Conservation (phyloP, 2,113 vertebrate genomes). For the Tetrao urogallus region DNA sequence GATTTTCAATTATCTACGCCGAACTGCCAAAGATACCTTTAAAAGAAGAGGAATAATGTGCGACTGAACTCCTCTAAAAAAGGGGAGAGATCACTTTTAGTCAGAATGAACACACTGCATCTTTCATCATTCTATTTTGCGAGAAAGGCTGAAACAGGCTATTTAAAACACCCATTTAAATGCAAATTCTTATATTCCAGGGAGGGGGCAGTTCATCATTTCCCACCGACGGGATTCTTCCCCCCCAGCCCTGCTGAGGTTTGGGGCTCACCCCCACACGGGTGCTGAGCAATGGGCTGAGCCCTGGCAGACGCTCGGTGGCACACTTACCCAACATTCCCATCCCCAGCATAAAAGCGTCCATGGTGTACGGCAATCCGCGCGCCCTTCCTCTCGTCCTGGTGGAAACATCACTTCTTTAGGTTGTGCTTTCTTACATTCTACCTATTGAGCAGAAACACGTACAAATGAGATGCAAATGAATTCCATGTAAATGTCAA, state of each 20-base stretch:
- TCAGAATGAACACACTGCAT: slow-evolving; percentile 81
- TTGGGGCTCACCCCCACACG: background rate
- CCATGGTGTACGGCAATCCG: slow-evolving; percentile 96
- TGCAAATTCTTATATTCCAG: slow-evolving; percentile 82
- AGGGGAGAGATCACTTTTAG: slow-evolving; percentile 81
- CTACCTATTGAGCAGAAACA: slow-evolving; percentile 91
- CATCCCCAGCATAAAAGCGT: slow-evolving; percentile 98
- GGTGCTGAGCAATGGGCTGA: background rate
- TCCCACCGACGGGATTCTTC: slow-evolving; percentile 75
- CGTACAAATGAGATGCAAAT: slow-evolving; percentile 85
- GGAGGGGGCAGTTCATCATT: slow-evolving; percentile 72
- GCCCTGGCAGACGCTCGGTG: background rate
- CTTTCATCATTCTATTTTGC: slow-evolving; percentile 82
- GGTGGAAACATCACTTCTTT: slow-evolving; percentile 99
- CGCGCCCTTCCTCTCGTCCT: slow-evolving; percentile 92
- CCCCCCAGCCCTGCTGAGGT: slow-evolving; percentile 37
- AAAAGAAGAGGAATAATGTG: slow-evolving; percentile 82
- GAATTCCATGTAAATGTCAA: slow-evolving; percentile 85
- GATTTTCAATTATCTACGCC: slow-evolving; percentile 83
- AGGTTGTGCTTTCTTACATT: slow-evolving; percentile 99
- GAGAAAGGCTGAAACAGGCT: slow-evolving; percentile 82
- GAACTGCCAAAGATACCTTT: slow-evolving; percentile 83
- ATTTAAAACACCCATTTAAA: slow-evolving; percentile 87
- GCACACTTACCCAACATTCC: slow-evolving; percentile 96
- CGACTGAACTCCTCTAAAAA: slow-evolving; percentile 82